phyloP scores from a whole-genome alignment of 2,888 invertebrate species.

The Gonocerus acuteangulatus region DNA sequence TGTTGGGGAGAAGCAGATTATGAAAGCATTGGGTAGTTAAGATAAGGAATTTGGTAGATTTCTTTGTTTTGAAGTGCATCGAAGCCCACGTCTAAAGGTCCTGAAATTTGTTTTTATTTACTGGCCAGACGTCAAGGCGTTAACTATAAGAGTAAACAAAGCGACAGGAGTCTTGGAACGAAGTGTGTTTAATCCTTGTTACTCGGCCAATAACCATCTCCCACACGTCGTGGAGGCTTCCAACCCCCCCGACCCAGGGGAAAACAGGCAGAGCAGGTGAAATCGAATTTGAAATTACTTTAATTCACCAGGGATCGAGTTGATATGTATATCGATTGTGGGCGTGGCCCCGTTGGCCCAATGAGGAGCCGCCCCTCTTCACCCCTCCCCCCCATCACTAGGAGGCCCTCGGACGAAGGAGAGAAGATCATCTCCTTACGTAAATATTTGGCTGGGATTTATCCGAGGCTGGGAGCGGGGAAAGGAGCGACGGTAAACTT shows the following conservation, averaged over 20 bases:
- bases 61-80: too few relatives aligned
- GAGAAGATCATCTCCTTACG: slow-evolving; percentile 27
- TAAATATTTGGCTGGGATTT: slow-evolving; percentile 26
- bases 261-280: slow-evolving; percentile 14
- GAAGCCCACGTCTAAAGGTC: too few relatives aligned
- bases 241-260: slow-evolving; percentile 6
- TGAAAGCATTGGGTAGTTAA: too few relatives aligned
- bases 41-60: too few relatives aligned
- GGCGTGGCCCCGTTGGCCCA: slow-evolving; percentile 17
- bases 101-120: too few relatives aligned
- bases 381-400: not conserved
- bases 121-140: too few relatives aligned
- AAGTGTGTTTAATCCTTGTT: too few relatives aligned
- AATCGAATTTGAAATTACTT: slow-evolving; percentile 28
- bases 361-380: slow-evolving; percentile 5
- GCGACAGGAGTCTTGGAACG: too few relatives aligned
- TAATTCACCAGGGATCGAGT: slow-evolving; percentile 28
- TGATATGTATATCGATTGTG: slow-evolving; percentile 28
- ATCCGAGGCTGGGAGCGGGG: slow-evolving; percentile 6
- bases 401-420: not conserved
- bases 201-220: slow-evolving; percentile 14
- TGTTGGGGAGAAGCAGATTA: too few relatives aligned
- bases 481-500: slow-evolving; percentile 15
- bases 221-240: slow-evolving; percentile 14
- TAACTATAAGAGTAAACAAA: too few relatives aligned